These are phyloP conservation scores for Oophaga sylvatica DNA, from an alignment of 2,797 vertebrate genomes.

Conservation along the genomic window DNA sequence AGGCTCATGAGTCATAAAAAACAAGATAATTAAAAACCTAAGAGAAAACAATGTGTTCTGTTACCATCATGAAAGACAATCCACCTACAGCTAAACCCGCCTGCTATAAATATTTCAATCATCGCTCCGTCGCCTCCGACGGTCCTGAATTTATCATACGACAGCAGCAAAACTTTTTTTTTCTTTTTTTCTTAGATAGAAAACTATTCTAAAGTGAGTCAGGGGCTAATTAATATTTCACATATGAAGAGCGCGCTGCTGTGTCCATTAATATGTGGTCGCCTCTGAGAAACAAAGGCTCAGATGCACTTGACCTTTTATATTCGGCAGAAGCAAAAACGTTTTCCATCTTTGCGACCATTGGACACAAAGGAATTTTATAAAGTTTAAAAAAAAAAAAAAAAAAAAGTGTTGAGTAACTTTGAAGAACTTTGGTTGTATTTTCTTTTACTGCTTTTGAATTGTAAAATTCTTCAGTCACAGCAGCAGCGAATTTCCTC, in stretches of 20 bases:
- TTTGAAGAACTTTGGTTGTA: neutral
- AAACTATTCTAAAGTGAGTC: neutral
- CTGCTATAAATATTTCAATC: neutral
- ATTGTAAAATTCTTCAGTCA: neutral
- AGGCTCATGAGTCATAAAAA: neutral
- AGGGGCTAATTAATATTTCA: neutral
- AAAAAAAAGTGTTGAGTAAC: neutral
- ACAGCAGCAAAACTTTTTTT: neutral
- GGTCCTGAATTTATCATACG: neutral
- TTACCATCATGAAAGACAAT: neutral
- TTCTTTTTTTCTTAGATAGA: neutral
- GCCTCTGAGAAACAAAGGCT: neutral
- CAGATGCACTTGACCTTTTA: slow-evolving; percentile 12
- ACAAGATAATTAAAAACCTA: neutral
- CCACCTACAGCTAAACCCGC: neutral
- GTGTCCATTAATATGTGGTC: slow-evolving; percentile 1
- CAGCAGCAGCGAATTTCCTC: neutral
- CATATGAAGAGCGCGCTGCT: neutral
- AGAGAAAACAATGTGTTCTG: neutral
- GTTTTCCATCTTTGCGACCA: neutral
- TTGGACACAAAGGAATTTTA: neutral
- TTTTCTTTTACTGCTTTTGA: too few relatives aligned
- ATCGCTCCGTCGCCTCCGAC: neutral
- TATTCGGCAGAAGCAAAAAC: neutral
- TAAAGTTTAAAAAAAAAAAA: too few relatives aligned